phyloP scores from a whole-genome alignment of 1,140 invertebrate species.

The Pomacea maculata region DNA sequence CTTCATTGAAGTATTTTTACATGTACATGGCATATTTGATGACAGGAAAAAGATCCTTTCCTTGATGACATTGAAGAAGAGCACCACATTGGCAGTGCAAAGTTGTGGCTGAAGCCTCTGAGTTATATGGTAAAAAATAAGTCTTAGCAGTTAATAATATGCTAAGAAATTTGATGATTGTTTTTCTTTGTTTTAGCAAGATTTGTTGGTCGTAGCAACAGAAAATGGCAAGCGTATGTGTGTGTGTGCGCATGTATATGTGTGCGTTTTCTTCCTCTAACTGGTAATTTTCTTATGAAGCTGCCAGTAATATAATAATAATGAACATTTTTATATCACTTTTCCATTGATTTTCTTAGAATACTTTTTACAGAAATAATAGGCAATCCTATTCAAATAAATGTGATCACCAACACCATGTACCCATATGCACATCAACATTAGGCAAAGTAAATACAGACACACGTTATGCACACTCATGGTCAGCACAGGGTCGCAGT shows the following conservation, averaged over 20 bases:
- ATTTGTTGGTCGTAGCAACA: background rate
- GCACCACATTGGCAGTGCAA: constrained; percentile 71
- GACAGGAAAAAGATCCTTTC: constrained; percentile 73
- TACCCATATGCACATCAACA: too few relatives aligned
- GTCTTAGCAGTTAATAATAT: background rate
- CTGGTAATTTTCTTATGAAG: background rate
- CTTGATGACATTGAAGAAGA: constrained; percentile 70
- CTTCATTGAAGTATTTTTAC: background rate
- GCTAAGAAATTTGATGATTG: background rate
- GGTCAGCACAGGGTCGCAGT: too few relatives aligned
- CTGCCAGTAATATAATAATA: background rate
- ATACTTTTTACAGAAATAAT: too few relatives aligned
- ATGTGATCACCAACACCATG: too few relatives aligned
- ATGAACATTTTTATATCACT: background rate
- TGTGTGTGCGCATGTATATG: background rate
- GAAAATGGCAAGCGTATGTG: background rate
- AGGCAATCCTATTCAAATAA: too few relatives aligned
- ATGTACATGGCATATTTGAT: constrained; percentile 15
- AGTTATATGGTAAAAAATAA: constrained; percentile 66
- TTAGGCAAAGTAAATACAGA: too few relatives aligned
- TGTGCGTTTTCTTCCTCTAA: background rate
- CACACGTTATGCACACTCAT: too few relatives aligned
- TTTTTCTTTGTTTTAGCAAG: background rate
- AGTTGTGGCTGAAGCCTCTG: constrained; percentile 71
- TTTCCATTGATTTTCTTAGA: background rate